Base-by-base conservation (phyloP, 2,113 vertebrate genomes). In the Podarcis cretensis region DNA sequence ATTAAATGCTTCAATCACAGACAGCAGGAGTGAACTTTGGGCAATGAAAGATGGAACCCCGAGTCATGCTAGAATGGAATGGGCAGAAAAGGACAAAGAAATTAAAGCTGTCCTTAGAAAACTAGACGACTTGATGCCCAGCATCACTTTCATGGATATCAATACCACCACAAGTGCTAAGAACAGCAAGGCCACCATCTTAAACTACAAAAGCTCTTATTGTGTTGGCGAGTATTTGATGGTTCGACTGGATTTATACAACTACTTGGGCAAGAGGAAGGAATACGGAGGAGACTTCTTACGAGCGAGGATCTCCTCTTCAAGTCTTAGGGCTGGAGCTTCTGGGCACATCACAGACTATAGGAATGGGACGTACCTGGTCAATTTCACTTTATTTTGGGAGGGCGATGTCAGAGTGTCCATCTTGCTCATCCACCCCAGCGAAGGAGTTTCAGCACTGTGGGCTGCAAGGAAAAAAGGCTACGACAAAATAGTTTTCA, bases 351-450 rank as follows among this genome's bases (percentile, higher is more conserved):
- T 95, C 84, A 92, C 66, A 1, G 95, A 96, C 84, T 77, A 92
- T 86, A 63, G 66, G 86, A 92, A 95, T 88, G 30, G 94, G 80
- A 94, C 92, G 32, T 96, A 96, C 86, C 87, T 92, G 2, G 74
- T 96, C 37, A 89, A 83, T 79, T 96, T 96, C 90, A 92, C 84
- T 7, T 74, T 95, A 57, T 94, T 94, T 85, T 96, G 94, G 95
- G 93, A 88, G 37, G 94, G 91, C 25, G 76, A 73, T 3, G 92
- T 95, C 71, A 71, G 81, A 77, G 74, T 92, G 59, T 95, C 96
- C 37, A 54, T 95, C 74, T 69, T 93, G 16, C 92, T 96, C 65
- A 88, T 96, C 14, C 94, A 96, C 86, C 93, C 94, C 84, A 96
- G 95, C 35, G 95, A 96, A 87, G 94, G 90, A 1, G 92, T 77